Evolutionary conservation across 2,113 vertebrate species (phyloP).

Genomic region (Ardeotis arabs): DNA sequence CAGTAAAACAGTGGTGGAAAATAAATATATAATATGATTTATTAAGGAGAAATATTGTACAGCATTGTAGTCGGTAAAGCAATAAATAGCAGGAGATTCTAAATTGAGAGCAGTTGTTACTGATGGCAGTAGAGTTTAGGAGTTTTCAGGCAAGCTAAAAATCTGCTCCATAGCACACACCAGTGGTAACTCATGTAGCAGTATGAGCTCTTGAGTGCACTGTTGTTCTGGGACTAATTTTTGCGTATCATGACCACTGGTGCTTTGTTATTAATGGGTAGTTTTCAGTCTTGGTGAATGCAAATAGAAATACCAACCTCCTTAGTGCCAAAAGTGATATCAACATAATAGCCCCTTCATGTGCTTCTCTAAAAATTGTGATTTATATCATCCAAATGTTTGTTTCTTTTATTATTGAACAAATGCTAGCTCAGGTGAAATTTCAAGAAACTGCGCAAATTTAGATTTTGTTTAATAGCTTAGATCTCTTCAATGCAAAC

Average conservation of each 20-base stretch:
- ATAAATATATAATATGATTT: rapidly evolving
- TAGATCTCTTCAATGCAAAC: background rate
- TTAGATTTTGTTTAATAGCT: background rate
- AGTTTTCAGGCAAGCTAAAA: background rate
- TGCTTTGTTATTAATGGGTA: background rate
- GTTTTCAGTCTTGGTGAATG: background rate
- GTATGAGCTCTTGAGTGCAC: background rate
- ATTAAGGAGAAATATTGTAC: background rate
- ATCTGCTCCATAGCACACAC: background rate
- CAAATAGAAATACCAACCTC: background rate
- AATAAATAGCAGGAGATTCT: background rate
- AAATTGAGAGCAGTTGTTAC: background rate
- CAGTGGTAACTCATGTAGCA: background rate
- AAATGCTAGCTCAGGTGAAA: background rate
- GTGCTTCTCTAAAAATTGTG: background rate
- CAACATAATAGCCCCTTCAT: background rate
- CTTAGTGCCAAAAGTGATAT: background rate
- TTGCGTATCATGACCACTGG: background rate
- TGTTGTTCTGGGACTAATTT: background rate
- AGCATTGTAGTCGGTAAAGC: background rate
- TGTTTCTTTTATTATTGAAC: background rate
- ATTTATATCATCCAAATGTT: background rate
- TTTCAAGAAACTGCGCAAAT: background rate
- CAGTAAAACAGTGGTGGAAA: background rate
- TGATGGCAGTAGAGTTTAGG: background rate